Conservation (phyloP, 2,113 vertebrate species). For the Silurus meridionalis region DNA sequence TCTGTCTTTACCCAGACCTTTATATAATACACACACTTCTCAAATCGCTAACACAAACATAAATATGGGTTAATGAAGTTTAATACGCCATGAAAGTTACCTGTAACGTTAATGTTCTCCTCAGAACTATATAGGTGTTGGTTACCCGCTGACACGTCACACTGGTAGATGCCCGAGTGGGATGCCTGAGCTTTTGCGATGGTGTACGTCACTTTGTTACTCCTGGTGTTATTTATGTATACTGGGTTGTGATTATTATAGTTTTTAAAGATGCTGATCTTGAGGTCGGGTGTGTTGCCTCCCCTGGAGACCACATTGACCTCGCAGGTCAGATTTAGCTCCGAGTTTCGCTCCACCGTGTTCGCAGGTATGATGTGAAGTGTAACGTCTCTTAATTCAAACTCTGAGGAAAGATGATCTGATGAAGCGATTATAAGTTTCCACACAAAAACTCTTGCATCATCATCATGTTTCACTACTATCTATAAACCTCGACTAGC, state of each 20-base stretch:
- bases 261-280: constrained; percentile 65
- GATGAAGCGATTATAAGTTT: background rate
- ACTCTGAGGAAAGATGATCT: constrained; percentile 35
- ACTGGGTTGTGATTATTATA: background rate
- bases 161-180: constrained; percentile 67
- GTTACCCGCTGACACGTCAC: constrained; percentile 46
- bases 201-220: constrained; percentile 16
- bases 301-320: constrained; percentile 31
- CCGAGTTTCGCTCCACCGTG: constrained; percentile 56
- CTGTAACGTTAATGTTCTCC: constrained; percentile 61
- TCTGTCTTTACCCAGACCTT: background rate
- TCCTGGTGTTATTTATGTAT: background rate
- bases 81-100: constrained; percentile 44
- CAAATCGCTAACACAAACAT: no score
- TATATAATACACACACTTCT: background rate
- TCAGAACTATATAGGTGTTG: background rate
- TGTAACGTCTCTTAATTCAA: constrained; percentile 45
- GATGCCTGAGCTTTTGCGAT: constrained; percentile 56
- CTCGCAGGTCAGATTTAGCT: constrained; percentile 63
- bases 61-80: background rate
- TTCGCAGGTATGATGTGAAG: constrained; percentile 59
- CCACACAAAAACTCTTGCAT: background rate
- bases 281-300: constrained; percentile 3
- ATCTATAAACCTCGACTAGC: background rate
- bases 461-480: background rate